Conservation (phyloP, 2,113 vertebrate species). For the Cyanoramphus novaezelandiae region DNA sequence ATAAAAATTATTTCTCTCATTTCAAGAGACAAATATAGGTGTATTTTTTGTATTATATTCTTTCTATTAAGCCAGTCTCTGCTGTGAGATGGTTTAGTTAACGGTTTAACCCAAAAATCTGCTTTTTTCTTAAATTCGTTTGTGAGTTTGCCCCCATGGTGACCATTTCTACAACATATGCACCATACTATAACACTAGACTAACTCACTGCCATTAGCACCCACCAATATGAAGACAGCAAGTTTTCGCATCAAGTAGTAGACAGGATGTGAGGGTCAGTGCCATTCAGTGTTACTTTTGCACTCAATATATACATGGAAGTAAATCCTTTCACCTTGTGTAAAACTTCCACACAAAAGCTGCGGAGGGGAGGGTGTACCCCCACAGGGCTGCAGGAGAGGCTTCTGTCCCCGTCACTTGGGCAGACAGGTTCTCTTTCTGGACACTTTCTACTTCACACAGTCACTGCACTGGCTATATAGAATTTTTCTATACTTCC, state of each 20-base stretch:
- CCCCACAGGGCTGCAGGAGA: neutral
- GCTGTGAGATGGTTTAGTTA: neutral
- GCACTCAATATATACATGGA: neutral
- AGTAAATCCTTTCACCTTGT: neutral
- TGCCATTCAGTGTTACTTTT: neutral
- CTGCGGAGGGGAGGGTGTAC: accelerated
- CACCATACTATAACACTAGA: neutral
- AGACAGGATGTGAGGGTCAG: neutral
- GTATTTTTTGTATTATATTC: neutral
- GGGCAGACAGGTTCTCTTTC: neutral
- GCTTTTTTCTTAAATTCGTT: neutral
- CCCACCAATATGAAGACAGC: neutral
- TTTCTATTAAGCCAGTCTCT: neutral
- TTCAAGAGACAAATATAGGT: neutral
- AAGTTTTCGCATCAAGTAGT: neutral
- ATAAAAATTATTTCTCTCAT: neutral
- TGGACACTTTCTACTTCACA: neutral
- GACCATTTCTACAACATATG: neutral
- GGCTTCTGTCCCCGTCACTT: neutral
- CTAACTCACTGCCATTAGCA: neutral
- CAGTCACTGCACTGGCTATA: neutral
- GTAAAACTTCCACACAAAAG: accelerated
- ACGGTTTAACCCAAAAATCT: neutral
- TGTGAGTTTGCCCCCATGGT: neutral
- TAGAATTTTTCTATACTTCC: neutral